These are phyloP conservation scores for Mola mola DNA, from an alignment of 2,113 vertebrate species.

Conservation along the genomic window DNA sequence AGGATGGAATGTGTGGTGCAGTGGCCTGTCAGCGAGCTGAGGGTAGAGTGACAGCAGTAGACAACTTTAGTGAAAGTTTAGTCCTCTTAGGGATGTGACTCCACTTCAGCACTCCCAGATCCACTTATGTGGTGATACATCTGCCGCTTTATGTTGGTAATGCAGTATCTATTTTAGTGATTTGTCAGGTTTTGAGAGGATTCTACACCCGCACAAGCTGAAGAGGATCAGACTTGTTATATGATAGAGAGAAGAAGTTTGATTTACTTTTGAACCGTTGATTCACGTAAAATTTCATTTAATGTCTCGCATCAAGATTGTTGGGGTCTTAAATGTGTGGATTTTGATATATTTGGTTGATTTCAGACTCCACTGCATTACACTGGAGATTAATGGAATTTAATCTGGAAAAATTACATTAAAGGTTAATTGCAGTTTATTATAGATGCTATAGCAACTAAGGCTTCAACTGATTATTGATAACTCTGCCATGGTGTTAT, in stretches of 20 bases:
- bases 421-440: too few relatives aligned
- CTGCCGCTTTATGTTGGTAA: slow-evolving; percentile 35
- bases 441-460: too few relatives aligned
- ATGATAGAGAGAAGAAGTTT: not conserved
- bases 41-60: slow-evolving; percentile 20
- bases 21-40: slow-evolving; percentile 63
- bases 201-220: slow-evolving; percentile 22
- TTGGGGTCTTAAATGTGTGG: too few relatives aligned
- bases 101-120: slow-evolving; percentile 41
- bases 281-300: too few relatives aligned
- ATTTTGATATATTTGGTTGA: too few relatives aligned
- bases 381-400: too few relatives aligned
- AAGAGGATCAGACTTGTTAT: slow-evolving; percentile 33
- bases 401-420: too few relatives aligned
- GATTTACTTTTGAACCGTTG: too few relatives aligned
- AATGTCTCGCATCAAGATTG: too few relatives aligned
- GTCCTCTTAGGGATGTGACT: slow-evolving; percentile 49
- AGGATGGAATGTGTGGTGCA: slow-evolving; percentile 17
- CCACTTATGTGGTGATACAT: slow-evolving; percentile 33
- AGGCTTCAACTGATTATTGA: too few relatives aligned
- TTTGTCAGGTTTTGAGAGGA: slow-evolving; percentile 24
- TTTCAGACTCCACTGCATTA: too few relatives aligned
- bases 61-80: slow-evolving; percentile 38
- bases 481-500: too few relatives aligned
- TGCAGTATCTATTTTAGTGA: slow-evolving; percentile 24